Base-by-base conservation (phyloP, 2,797 vertebrate species). In the Sebastes steindachneri region DNA sequence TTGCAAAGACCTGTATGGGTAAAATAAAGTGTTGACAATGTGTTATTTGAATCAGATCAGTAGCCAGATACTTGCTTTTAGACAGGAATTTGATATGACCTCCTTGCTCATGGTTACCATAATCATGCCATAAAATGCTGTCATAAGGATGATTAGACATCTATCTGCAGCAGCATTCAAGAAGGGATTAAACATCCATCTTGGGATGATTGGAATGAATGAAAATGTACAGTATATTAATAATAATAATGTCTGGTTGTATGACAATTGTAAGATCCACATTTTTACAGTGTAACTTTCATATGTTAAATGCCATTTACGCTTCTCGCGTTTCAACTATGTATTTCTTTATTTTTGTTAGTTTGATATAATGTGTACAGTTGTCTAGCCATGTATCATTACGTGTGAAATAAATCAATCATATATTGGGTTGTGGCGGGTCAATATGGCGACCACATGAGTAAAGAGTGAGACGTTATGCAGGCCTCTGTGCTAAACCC, bases 321-420 rank as follows among this genome's bases (percentile, higher is more conserved):
- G 94, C 95, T 95, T 95, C 91, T 93, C 88, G 94, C 93, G 92
- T 95, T 95, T 91, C 91, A 91, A 94, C 93, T 93, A 91, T 95
- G 95, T 95, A 93, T 93, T 94, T 91, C 94, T 95, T 95, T 95
- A 94, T 94, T 95, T 95, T 94, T 94, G 93, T 95, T 95, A 95
- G 94, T 95, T 95, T 95, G 95, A 95, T 95, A 95, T 95, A 95
- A 93, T 93, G 94, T 95, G 95, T 95, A 94, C 93, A 95, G 94
- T 95, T 95, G 95, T 95, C 95, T 94, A 95, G 95, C 94, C 95
- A 95, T 95, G 95, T 95, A 95, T 94, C 95, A 95, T 94, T 95
- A 94, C 85, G 92, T 95, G 94, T 95, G 93, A 95, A 95, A 95
- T 95, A 95, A 95, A 95, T 94, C 93, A 91, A 94, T 95, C 95